These are phyloP conservation scores for Masnerella sp. DNA, from an alignment of 2,888 invertebrate species.

Conservation along the genomic window DNA sequence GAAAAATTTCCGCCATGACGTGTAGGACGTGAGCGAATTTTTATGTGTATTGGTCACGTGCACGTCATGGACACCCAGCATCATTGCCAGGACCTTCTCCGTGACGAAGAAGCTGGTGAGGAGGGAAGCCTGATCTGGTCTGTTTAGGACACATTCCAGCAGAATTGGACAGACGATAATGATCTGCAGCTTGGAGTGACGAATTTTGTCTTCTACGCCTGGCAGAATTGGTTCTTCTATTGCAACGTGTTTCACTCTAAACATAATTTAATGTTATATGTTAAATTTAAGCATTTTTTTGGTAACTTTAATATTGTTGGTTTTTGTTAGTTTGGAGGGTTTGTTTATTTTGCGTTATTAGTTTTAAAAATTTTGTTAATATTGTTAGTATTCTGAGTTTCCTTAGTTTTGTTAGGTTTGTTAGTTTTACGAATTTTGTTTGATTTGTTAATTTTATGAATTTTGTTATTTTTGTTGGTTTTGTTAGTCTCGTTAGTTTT, in stretches of 20 bases:
- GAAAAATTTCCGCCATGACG: slow-evolving; percentile 88
- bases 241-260: slow-evolving; percentile 86
- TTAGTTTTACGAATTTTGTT: too few relatives aligned
- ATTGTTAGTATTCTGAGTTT: too few relatives aligned
- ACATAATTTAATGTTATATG: background rate
- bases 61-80: slow-evolving; percentile 87
- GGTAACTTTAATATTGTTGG: too few relatives aligned
- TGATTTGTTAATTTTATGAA: too few relatives aligned
- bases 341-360: too few relatives aligned
- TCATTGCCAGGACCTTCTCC: slow-evolving; percentile 88
- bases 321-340: too few relatives aligned
- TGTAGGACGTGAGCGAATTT: slow-evolving; percentile 84
- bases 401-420: too few relatives aligned
- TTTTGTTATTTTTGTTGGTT: too few relatives aligned
- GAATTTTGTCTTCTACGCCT: slow-evolving; percentile 80
- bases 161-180: slow-evolving; percentile 89
- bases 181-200: slow-evolving; percentile 86
- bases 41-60: slow-evolving; percentile 84
- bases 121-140: slow-evolving; percentile 79
- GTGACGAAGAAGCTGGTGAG: slow-evolving; percentile 82
- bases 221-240: slow-evolving; percentile 83
- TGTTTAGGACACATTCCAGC: slow-evolving; percentile 81
- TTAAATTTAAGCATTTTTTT: background rate
- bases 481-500: too few relatives aligned
- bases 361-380: too few relatives aligned